These are phyloP conservation scores for Melanotaenia nigrans DNA, from an alignment of 2,797 vertebrate species.

Conservation along the genomic window DNA sequence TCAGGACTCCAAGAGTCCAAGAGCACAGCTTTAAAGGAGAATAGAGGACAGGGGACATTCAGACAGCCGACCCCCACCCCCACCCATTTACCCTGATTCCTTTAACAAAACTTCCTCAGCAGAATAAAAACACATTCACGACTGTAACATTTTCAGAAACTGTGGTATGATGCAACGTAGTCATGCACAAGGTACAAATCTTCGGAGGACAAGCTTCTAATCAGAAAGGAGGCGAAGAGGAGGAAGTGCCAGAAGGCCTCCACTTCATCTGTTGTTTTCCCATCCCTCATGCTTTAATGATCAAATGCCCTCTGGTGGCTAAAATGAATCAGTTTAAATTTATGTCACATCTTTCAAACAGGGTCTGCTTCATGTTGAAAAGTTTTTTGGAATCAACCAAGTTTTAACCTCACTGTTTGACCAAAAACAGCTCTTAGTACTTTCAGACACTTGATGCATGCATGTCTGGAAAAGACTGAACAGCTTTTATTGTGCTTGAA, in stretches of 20 bases:
- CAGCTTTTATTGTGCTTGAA: no score
- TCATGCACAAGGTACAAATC: conserved; percentile 43
- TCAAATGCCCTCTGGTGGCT: conserved; percentile 73
- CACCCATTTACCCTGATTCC: not conserved
- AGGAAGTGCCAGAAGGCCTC: conserved; percentile 52
- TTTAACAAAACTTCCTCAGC: conserved; percentile 25
- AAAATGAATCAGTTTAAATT: conserved; percentile 20
- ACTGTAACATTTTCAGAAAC: not conserved
- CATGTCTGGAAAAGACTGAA: no score
- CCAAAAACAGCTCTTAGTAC: not conserved
- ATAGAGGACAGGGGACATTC: conserved; percentile 7
- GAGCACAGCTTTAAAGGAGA: conserved; percentile 14
- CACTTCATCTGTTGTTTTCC: conserved; percentile 48
- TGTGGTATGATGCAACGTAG: conserved; percentile 38
- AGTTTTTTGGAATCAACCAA: not conserved
- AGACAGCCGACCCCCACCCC: not conserved
- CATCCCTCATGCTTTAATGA: conserved; percentile 55
- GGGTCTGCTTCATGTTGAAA: conserved; percentile 1
- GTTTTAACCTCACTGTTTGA: conserved; percentile 7
- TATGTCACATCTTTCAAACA: conserved; percentile 5
- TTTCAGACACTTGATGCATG: no score
- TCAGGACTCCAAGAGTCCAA: conserved; percentile 28
- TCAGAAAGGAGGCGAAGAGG: conserved; percentile 29
- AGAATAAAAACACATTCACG: conserved; percentile 14
- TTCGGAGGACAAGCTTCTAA: conserved; percentile 35